Evolutionary conservation across 2,113 vertebrate species (phyloP).

Genomic region (Pomatostomus ruficeps): DNA sequence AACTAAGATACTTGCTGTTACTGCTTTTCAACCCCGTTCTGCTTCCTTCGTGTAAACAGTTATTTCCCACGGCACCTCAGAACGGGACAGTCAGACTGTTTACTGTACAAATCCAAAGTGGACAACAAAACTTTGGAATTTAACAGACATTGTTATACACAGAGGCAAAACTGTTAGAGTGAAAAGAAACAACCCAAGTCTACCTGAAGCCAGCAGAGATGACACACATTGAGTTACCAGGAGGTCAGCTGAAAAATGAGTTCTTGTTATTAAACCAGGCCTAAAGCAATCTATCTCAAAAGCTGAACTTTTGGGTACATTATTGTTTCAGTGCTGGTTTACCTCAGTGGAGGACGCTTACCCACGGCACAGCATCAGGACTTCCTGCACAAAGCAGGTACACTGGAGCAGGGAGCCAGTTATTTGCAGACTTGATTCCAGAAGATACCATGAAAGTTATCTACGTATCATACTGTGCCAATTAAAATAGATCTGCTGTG

Average conservation of each 20-base stretch:
- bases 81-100: neutral
- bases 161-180: neutral
- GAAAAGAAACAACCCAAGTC: constrained; percentile 1
- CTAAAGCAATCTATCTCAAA: neutral
- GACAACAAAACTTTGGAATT: constrained; percentile 4
- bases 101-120: constrained; percentile 10
- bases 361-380: neutral
- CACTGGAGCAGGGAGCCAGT: neutral
- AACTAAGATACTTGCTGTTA: constrained; percentile 26
- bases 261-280: neutral
- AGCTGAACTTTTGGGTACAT: neutral
- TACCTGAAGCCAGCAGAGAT: neutral
- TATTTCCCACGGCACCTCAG: neutral
- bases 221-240: constrained; percentile 8
- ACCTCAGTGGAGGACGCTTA: neutral
- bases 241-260: constrained; percentile 3
- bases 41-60: neutral
- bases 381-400: neutral
- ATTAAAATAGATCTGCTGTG: neutral
- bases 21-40: constrained; percentile 1
- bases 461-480: neutral
- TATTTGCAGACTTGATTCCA: neutral
- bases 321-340: neutral
- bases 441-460: neutral
- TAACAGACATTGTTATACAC: neutral